Base-by-base conservation (phyloP, 2,113 vertebrate genomes). In the Chelonoidis abingdonii region DNA sequence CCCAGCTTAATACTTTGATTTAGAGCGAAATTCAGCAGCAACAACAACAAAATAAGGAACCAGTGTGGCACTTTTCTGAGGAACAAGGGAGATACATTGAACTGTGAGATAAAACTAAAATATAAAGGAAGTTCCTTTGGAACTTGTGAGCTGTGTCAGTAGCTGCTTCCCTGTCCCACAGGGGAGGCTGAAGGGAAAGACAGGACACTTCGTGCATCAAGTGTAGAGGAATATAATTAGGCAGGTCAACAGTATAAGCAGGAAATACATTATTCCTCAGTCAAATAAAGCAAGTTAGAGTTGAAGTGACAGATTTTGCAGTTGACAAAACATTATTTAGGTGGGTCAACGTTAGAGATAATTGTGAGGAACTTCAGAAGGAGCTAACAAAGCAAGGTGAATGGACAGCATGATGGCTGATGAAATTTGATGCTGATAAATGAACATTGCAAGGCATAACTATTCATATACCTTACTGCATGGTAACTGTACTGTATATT, bases 1-100 rank as follows among this genome's bases (percentile, higher is more conserved):
- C 96, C 87, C 88, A 90, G 91, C 89, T 90, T 91, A 96, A 59
- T 35, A 7, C 91, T 93, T 93, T 4, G 6, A 92, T 92, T 96
- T 86, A 85, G 22, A 85, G 86, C 53, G 75, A 93, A 94, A 92
- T 81, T 93, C 19, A 88, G 76, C 65, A 90, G 8, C 53, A 94
- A 4, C 41, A 86, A 82, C 56, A 89, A 89, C 69, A 85, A 84
- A 56, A 84, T 53, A 27, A 44, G 24, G 56, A 53, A 38, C 13
- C 53, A 78, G 62, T 80, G 49, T 9, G 52, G 35, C 59, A 81
- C 7, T 1, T 72, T 95, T 93, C 84, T 83, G 75, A 80, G 52
- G 79, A 86, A 90, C 92, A 91, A 1, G 24, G n/a, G 62, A 59
- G 9, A 75, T 4, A 22, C 16, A 19, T 7, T 21, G 72, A 76